These are phyloP conservation scores for Rhinoderma darwinii DNA, from an alignment of 2,113 vertebrate genomes.

Conservation along the genomic window DNA sequence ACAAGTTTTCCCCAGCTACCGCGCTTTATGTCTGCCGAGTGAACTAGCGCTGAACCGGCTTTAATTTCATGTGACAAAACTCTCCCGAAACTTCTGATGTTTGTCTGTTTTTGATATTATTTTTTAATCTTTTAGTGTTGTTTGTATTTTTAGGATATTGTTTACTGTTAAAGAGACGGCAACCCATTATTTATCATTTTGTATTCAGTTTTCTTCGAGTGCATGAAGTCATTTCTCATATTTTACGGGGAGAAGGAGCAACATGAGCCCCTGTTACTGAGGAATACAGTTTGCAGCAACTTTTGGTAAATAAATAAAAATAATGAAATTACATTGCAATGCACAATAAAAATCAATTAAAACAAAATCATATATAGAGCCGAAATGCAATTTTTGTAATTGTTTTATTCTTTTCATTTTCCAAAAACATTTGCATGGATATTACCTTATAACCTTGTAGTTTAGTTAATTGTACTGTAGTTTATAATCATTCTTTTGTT, in stretches of 20 bases:
- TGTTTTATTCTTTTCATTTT: too few relatives aligned
- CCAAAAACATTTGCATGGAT: too few relatives aligned
- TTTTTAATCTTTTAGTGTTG: not conserved
- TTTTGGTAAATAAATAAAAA: too few relatives aligned
- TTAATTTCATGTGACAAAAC: slow-evolving; percentile 37
- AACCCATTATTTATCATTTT: not conserved
- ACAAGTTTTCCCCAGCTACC: slow-evolving; percentile 37
- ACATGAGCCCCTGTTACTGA: too few relatives aligned
- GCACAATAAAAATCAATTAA: not conserved
- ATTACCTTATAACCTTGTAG: not conserved
- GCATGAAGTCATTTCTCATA: not conserved
- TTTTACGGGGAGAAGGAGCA: too few relatives aligned
- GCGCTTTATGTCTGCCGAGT: slow-evolving; percentile 36
- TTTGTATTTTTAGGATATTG: not conserved
- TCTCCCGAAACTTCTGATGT: slow-evolving; percentile 23
- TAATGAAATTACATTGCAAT: too few relatives aligned
- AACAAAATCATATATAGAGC: not conserved
- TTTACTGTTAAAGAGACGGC: not conserved
- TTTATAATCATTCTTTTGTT: not conserved
- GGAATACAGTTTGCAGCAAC: not conserved
- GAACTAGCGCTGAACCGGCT: slow-evolving; percentile 22
- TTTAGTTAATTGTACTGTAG: not conserved
- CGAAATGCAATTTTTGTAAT: too few relatives aligned
- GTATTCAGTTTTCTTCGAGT: not conserved
- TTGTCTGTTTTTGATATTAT: slow-evolving; percentile 4